Conservation (phyloP, 2,888 invertebrate genomes). For the Papilio demoleus region DNA sequence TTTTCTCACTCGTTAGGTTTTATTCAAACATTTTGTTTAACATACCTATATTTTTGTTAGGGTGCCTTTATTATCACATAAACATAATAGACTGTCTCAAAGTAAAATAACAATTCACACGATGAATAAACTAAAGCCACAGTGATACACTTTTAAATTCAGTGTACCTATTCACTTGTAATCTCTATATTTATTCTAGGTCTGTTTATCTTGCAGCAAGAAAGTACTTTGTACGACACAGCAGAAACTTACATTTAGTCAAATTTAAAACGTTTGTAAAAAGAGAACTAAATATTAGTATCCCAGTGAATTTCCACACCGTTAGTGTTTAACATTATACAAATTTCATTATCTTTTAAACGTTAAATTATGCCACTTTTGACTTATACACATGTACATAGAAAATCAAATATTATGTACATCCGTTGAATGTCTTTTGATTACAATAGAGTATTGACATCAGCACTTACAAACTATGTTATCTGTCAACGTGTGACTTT, state of each 20-base stretch:
- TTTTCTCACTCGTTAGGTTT: not conserved
- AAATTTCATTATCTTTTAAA: no score
- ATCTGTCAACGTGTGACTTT: not conserved
- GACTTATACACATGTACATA: no score
- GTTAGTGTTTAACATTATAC: not conserved
- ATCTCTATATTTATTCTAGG: conserved; percentile 23
- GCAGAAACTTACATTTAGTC: not conserved
- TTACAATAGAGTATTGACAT: conserved; percentile 3
- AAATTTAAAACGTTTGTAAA: not conserved
- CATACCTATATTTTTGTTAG: not conserved
- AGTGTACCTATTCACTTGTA: not conserved
- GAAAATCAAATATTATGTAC: no score
- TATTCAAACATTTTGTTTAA: not conserved
- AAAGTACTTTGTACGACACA: conserved; percentile 1
- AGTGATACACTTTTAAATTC: not conserved
- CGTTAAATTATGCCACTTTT: no score
- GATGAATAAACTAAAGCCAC: not conserved
- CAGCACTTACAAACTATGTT: conserved; percentile 2
- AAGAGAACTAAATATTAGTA: not conserved
- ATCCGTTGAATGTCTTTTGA: no score
- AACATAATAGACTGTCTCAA: not conserved
- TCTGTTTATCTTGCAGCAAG: conserved; percentile 18
- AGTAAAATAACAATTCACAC: not conserved
- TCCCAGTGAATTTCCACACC: not conserved
- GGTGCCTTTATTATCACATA: not conserved